These are phyloP conservation scores for Leuciscus waleckii DNA, from an alignment of 2,797 vertebrate genomes.

Conservation along the genomic window DNA sequence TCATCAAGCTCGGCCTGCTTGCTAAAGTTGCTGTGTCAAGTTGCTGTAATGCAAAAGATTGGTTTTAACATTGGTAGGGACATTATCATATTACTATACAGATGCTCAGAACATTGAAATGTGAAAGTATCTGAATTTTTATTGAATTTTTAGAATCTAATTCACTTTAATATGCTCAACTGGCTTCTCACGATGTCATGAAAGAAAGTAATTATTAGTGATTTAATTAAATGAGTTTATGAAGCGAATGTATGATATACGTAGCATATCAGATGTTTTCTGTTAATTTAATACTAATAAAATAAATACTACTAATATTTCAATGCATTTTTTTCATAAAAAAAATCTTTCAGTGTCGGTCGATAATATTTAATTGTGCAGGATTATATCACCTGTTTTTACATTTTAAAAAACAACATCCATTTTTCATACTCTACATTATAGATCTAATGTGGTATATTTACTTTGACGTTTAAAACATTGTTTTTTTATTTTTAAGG, in stretches of 20 bases:
- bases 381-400: background rate
- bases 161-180: background rate
- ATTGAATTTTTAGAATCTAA: background rate
- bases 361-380: background rate
- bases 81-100: background rate
- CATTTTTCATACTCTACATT: background rate
- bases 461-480: background rate
- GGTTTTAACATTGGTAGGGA: background rate
- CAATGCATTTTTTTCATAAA: background rate
- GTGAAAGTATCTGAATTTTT: background rate
- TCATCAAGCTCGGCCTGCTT: background rate
- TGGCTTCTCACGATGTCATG: background rate
- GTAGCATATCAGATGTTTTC: background rate
- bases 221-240: background rate
- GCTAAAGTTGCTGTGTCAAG: slow-evolving; percentile 6
- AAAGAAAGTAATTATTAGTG: background rate
- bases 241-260: background rate
- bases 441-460: background rate
- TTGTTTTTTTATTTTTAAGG: background rate
- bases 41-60: slow-evolving; percentile 4
- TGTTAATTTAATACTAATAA: background rate
- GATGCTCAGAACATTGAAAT: background rate
- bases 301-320: background rate
- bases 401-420: background rate
- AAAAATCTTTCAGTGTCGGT: background rate